phyloP scores from a whole-genome alignment of 2,888 invertebrate genomes.

The Deilephila elpenor region DNA sequence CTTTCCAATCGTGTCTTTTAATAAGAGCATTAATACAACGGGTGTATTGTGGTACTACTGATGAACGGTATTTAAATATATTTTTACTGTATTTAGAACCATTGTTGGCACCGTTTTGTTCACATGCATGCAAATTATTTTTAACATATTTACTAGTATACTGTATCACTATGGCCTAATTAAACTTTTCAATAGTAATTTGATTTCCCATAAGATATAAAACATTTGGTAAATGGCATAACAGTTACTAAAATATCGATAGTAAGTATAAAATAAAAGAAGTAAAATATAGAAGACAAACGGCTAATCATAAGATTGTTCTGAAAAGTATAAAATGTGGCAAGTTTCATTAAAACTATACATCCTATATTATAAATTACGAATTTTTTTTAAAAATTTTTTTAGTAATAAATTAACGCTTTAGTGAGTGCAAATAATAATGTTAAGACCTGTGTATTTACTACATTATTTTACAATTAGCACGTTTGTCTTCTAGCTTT shows the following conservation, averaged over 20 bases:
- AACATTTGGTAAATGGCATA: background rate
- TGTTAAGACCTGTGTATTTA: no score
- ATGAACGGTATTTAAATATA: background rate
- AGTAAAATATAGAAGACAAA: background rate
- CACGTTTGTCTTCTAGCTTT: no score
- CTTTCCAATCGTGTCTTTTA: background rate
- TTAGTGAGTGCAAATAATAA: no score
- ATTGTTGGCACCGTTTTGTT: background rate
- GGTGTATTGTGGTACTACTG: constrained; percentile 12
- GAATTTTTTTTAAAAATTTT: no score
- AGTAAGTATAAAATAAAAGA: no score
- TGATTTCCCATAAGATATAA: background rate
- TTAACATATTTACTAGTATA: background rate
- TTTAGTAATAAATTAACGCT: no score
- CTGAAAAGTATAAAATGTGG: no score
- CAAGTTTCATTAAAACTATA: no score
- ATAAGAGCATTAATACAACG: background rate
- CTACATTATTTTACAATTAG: no score
- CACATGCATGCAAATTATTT: constrained; percentile 2
- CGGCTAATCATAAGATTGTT: no score
- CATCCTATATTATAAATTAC: no score
- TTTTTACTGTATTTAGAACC: background rate
- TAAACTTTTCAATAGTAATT: background rate
- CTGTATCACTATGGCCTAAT: background rate
- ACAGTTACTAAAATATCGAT: background rate